Conservation (phyloP, 2,888 invertebrate genomes). For the Odontothrips loti region DNA sequence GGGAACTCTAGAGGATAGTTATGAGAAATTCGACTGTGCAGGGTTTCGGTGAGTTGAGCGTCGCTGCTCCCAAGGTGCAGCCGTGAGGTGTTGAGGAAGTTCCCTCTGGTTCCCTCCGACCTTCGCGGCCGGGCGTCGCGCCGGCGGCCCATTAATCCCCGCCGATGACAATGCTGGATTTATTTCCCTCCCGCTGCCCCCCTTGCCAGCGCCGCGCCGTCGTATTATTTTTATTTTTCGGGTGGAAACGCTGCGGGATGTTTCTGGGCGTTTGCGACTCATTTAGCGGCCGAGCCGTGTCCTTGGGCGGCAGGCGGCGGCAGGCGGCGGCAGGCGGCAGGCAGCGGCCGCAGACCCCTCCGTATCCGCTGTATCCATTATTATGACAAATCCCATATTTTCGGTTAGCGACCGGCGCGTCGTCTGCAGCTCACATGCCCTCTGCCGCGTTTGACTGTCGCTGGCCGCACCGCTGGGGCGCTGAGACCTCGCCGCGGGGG, state of each 20-base stretch:
- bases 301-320: background rate
- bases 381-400: slow-evolving; percentile 24
- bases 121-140: background rate
- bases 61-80: too few relatives aligned
- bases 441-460: background rate
- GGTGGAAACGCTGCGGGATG: background rate
- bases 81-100: too few relatives aligned
- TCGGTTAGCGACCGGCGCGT: background rate
- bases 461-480: too few relatives aligned
- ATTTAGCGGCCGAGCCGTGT: too few relatives aligned
- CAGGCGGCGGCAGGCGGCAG: too few relatives aligned
- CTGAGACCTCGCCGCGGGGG: too few relatives aligned
- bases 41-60: too few relatives aligned
- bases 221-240: background rate
- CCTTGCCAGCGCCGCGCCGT: background rate
- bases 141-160: background rate
- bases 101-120: too few relatives aligned
- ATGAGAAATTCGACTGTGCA: too few relatives aligned
- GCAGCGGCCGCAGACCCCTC: too few relatives aligned
- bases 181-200: background rate
- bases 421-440: background rate
- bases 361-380: background rate
- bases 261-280: background rate
- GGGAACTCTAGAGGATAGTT: too few relatives aligned
- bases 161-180: background rate